Evolutionary conservation across 2,888 invertebrate species (phyloP), one percentile per base, ranked within the genome.

Genomic region (Drosophila mulleri): DNA sequence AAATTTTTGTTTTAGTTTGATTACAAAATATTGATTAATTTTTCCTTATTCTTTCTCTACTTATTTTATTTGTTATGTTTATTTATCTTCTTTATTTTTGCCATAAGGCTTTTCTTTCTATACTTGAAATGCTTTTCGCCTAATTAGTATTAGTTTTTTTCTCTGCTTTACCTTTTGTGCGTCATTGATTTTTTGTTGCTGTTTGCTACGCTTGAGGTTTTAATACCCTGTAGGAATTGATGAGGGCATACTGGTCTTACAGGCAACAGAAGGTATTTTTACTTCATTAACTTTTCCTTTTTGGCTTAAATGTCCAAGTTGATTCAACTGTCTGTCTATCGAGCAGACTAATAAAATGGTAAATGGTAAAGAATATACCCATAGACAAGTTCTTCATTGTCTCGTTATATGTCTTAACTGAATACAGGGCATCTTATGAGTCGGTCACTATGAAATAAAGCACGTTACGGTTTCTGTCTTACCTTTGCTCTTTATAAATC

Each of bases 111-210:
- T 52, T 67, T 64, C 59, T 66, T 45, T 73, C 41, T 44, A 50
- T 70, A 70, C 56, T 77, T 62, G 41, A 61, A 71, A 58, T 65
- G 64, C 52, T 68, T 68, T 73, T 63, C 52, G 63, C 57, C 60
- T 64, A 68, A 73, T 73, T 73, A 73, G 73, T 60, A 63, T 74
- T 20, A 39, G 67, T 67, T 54, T 52, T 77, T 54, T 59, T 48
- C n/a, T 64, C 45, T 37, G 35, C 48, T 37, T 63, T 47, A 44
- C 52, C 39, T 62, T 62, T 52, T 75, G 75, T 78, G 68, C 75
- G 79, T 78, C 78, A 78, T 79, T 75, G 62, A 69, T 71, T 75
- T 68, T 67, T 14, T 50, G 29, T 18, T 50, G 50, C 14, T 50
- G 50, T 50, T 61, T 41, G 54, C 54, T 12, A 54, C 53, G 53